Evolutionary conservation across 2,113 vertebrate genomes (phyloP), one percentile per base, ranked within the genome.

Genomic region (Chitala chitala): DNA sequence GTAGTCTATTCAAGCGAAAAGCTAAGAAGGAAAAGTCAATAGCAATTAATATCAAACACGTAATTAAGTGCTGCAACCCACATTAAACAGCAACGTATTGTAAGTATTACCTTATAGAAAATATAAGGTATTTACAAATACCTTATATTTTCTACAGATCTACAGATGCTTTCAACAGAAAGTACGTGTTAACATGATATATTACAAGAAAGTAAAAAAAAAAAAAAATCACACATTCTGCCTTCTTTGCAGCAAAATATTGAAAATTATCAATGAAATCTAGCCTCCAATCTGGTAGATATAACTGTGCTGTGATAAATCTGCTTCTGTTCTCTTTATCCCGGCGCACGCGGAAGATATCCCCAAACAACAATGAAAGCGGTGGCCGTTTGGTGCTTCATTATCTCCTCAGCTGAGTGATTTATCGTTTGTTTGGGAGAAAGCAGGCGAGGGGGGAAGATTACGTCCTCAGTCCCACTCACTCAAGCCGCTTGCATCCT

Each of bases 341-440:
- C n/a, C 85, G 86, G 83, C 78, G 85, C 75, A 76, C 85, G 89
- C 80, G 83, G 82, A 87, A 90, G 88, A 92, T 94, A 88, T 94
- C 90, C 85, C 89, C 86, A 89, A 85, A 93, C 84, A 92, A 85
- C 88, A 94, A 93, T 92, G 92, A 92, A 92, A 88, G 83, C 83
- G 89, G 86, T 87, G 88, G 87, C 87, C 91, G 88, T 82, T 90
- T 90, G 86, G 82, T 90, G 85, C 83, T 93, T 90, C 92, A 92
- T 92, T 93, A 94, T 92, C 89, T 93, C 88, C 92, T 92, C 86
- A 92, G 87, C 84, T 90, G 91, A 93, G 90, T 91, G 87, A 92
- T 95, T 93, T 92, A 93, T 91, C 91, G 85, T 92, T 92, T 93
- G 59, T 87, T 87, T 90, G 85, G 88, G 83, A 80, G 84, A 89